Base-by-base conservation (phyloP, 1,140 invertebrate species). In the Amphibalanus amphitrite region DNA sequence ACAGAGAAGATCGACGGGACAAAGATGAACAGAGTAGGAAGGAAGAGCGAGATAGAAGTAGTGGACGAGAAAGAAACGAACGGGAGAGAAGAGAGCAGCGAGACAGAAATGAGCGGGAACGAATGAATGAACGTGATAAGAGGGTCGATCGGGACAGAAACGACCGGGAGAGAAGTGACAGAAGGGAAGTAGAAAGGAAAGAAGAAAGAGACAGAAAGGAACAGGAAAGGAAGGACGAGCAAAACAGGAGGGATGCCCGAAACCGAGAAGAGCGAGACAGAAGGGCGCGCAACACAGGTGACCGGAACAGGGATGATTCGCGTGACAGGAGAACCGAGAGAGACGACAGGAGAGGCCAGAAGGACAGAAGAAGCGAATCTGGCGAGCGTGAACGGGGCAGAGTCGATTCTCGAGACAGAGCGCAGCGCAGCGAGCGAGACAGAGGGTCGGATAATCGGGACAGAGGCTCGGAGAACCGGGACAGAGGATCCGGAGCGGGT, bases 31-130 rank as follows among this genome's bases (percentile, higher is more conserved):
- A 38, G 71, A 69, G 59, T 28, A 38, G 38, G 6, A 23, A 29
- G 70, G 8, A 64, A 38, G 20, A 72, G 67, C 64, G 40, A 40
- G 69, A 75, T 28, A 38, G 69, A 69, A 73, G 33, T 17, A 25
- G 69, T 59, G 28, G 17, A 6, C 64, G 69, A 17, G 29, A 72
- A 71, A 64, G 70, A 47, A 71, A 29, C 6, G 47, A 59, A 20
- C 6, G 47, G 1, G 47, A 59, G n/a, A n/a, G n/a, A n/a, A n/a
- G n/a, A n/a, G n/a, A n/a, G n/a, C n/a, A n/a, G 13, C 47, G 47
- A 23, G 47, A 59, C 47, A 59, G 47, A 20, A 59, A 20, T 23
- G 6, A 6, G 23, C 6, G 47, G 3, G 17, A 59, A 3, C 47
- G 6, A 20, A 20, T 20, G n/a, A n/a, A n/a, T 3, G 17, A 59